Base-by-base conservation (phyloP, 1,140 invertebrate species). In the Helicorthomorpha holstii region DNA sequence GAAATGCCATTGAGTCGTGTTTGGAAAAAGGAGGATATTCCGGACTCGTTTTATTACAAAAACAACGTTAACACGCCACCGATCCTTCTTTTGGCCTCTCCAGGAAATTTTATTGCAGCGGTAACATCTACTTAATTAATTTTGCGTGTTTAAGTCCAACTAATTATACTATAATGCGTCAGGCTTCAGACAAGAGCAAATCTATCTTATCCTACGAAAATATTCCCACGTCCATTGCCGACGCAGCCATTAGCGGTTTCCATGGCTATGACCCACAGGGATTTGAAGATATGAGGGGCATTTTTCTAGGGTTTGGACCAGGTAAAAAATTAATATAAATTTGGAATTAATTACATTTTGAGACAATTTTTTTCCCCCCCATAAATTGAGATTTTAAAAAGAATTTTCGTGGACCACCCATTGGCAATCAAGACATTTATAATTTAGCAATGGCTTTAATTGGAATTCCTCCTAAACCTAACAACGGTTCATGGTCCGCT, bases 11-110 rank as follows among this genome's bases (percentile, higher is more conserved):
- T 62, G 3, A 48, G 64, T 29, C 55, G 53, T 27, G 64, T 69
- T 1, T 69, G 66, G 57, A 56, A 56, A 46, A 57, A 58, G 45
- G 58, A 64, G 4, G 64, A 68, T 12, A 63, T 69, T 45, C 64
- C 68, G 3, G 60, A 64, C 22, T 45, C 60, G 19, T 68, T 58
- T 56, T 64, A 66, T 54, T 67, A 62, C 53, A 61, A 59, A 45
- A 57, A 64, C 21, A 58, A 61, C 52, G 50, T n/a, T 22, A 10
- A 23, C 3, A 23, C 23, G 12, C 25, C 47, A 7, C 47, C 47
- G 25, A 22, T 48, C 4, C 7, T 48, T 27, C 23, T 48, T 48
- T n/a, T 25, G 23, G 47, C 23, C 4, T 7, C 4, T 23, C 10
- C 10, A 21, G 47, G 47, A 23, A 22, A 25, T 27, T 48, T 25